Evolutionary conservation across 2,888 invertebrate species (phyloP), one percentile per base, ranked within the genome.

Genomic region (Halictus quadricinctus): DNA sequence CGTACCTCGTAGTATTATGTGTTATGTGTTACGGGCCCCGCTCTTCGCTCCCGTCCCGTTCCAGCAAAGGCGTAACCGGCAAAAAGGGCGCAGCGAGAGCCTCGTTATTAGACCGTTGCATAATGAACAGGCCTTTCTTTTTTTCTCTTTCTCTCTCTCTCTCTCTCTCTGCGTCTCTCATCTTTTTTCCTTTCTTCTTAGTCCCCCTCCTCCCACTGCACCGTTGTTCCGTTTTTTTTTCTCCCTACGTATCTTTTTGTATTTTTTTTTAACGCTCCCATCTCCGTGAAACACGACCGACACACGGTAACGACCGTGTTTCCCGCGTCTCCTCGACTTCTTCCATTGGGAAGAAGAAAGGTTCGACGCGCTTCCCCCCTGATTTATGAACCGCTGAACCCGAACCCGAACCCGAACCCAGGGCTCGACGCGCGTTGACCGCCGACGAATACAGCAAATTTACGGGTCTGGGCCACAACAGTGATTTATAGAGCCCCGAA

Each of bases 1-100:
- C 88, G 87, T 87, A 83, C 76, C 76, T 73, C 70, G 21, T 36
- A 21, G 60, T 88, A 84, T 88, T 80, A 81, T 81, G 73, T 58
- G 83, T 83, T 85, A 81, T 60, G 75, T 70, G 79, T 66, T 81
- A 54, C 79, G 46, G 64, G 29, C 29, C 64, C 15, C 21, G 60
- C 60, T 58, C 75, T 54, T 54, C 43, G n/a, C 25, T 76, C 25
- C 69, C 81, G 79, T 86, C 74, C 85, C 86, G 87, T 84, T 87
- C 60, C 54, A 70, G 77, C 81, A 77, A 73, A 83, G 80, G 76
- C 84, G 84, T 87, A 84, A 75, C 72, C 80, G 60, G 25, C 18
- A 74, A 48, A 72, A 74, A 74, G 77, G 84, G 83, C 76, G 74
- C 77, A 74, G 82, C 48, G 13, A 69, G 66, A n/a, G 70, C 64